Percentiles rank a stretch among this genome's conserved stretches.
Conservation (phyloP, 2,113 vertebrate genomes). For the Pagrus major region DNA sequence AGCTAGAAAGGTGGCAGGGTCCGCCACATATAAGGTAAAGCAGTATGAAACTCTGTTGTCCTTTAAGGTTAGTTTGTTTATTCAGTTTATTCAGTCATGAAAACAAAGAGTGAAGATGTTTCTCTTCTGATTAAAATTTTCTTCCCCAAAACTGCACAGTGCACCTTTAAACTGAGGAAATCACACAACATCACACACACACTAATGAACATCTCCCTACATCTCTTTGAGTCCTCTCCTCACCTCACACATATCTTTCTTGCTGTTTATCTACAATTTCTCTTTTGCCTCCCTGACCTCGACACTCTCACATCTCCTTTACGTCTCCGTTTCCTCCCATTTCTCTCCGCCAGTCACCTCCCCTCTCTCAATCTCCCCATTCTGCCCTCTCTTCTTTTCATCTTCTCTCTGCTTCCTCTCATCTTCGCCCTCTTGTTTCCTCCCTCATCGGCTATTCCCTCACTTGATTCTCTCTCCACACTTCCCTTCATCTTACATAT, state of each 20-base stretch:
- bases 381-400: slow-evolving; percentile 43
- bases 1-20: too few relatives aligned
- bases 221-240: slow-evolving; percentile 14
- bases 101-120: too few relatives aligned
- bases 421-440: slow-evolving; percentile 44
- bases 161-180: too few relatives aligned
- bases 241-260: slow-evolving; percentile 27
- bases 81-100: too few relatives aligned
- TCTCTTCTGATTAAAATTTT: too few relatives aligned
- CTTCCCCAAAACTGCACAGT: too few relatives aligned
- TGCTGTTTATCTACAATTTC: slow-evolving; percentile 50
- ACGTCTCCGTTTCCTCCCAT: slow-evolving; percentile 19
- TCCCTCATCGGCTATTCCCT: slow-evolving; percentile 28
- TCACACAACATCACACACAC: background rate
- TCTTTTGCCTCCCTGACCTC: slow-evolving; percentile 28
- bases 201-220: slow-evolving; percentile 34
- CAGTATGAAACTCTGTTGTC: too few relatives aligned
- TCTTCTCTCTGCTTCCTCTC: slow-evolving; percentile 37
- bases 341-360: slow-evolving; percentile 34
- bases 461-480: slow-evolving; percentile 29
- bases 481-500: slow-evolving; percentile 23
- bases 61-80: too few relatives aligned
- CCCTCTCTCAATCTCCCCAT: slow-evolving; percentile 32
- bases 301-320: slow-evolving; percentile 38
- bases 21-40: too few relatives aligned